phyloP scores from a whole-genome alignment of 2,888 invertebrate species.

The Amphimallon solstitiale region DNA sequence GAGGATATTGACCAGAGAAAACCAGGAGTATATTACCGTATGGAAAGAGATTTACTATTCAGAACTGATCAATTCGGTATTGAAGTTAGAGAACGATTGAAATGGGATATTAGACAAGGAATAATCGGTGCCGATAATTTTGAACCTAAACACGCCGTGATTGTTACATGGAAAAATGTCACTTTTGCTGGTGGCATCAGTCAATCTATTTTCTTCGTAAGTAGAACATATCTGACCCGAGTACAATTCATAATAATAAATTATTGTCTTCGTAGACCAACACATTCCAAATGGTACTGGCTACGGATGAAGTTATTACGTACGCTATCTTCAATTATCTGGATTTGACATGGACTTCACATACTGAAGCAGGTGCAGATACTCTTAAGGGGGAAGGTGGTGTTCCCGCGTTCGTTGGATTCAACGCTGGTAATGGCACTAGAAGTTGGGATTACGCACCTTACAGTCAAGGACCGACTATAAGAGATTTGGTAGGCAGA shows the following conservation, averaged over 20 bases:
- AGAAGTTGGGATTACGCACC: conserved; percentile 88
- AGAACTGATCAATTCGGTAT: conserved; percentile 86
- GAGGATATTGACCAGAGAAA: conserved; percentile 80
- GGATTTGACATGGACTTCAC: conserved; percentile 89
- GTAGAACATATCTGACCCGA: conserved; percentile 45
- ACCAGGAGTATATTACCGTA: conserved; percentile 84
- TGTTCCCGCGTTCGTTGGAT: conserved; percentile 89
- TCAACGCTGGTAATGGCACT: conserved; percentile 96
- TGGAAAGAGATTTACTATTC: conserved; percentile 75
- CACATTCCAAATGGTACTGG: conserved; percentile 94
- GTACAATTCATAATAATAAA: not conserved
- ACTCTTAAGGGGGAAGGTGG: conserved; percentile 89
- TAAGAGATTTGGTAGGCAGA: conserved; percentile 83
- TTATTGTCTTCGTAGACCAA: conserved; percentile 74
- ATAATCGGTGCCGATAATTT: conserved; percentile 93
- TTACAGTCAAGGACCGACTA: conserved; percentile 87
- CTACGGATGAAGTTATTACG: conserved; percentile 92
- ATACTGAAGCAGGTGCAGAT: conserved; percentile 92
- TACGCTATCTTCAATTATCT: conserved; percentile 96
- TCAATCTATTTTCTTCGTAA: conserved; percentile 77
- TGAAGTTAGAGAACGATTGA: conserved; percentile 84
- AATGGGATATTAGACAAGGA: conserved; percentile 89
- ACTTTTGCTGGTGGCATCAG: conserved; percentile 91
- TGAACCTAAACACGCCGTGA: conserved; percentile 88
- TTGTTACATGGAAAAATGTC: conserved; percentile 96